These are phyloP conservation scores for Zapus hudsonius DNA, from an alignment of 2,113 vertebrate genomes.

Conservation along the genomic window DNA sequence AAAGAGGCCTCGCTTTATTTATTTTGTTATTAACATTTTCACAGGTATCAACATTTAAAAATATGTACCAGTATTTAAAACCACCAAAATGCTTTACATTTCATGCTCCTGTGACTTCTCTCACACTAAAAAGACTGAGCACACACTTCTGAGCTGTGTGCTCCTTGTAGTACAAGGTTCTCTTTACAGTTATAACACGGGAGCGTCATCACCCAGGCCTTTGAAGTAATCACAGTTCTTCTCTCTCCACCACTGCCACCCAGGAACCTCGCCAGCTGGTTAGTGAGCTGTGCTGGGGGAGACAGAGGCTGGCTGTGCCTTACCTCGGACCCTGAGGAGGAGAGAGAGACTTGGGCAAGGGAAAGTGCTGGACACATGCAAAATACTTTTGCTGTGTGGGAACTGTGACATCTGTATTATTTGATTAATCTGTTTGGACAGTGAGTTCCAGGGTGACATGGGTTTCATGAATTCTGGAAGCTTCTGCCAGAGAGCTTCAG, in stretches of 20 bases:
- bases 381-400: too few species aligned
- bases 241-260: neutral
- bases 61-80: too few species aligned
- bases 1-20: neutral
- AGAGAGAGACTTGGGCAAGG: too few species aligned
- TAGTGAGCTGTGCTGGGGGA: neutral
- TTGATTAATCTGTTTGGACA: neutral
- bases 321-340: neutral
- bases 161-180: neutral
- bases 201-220: neutral
- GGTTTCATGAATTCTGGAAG: neutral
- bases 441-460: neutral
- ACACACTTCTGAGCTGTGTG: fast-evolving
- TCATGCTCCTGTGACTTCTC: neutral
- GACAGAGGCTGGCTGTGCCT: too few species aligned
- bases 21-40: neutral
- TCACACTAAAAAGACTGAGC: too few species aligned
- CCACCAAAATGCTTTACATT: neutral
- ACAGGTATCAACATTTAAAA: neutral
- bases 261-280: neutral
- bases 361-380: neutral
- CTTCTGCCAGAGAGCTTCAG: neutral
- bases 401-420: neutral
- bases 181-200: neutral
- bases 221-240: neutral